phyloP scores from a whole-genome alignment of 2,113 vertebrate species.

The Poecile atricapillus region DNA sequence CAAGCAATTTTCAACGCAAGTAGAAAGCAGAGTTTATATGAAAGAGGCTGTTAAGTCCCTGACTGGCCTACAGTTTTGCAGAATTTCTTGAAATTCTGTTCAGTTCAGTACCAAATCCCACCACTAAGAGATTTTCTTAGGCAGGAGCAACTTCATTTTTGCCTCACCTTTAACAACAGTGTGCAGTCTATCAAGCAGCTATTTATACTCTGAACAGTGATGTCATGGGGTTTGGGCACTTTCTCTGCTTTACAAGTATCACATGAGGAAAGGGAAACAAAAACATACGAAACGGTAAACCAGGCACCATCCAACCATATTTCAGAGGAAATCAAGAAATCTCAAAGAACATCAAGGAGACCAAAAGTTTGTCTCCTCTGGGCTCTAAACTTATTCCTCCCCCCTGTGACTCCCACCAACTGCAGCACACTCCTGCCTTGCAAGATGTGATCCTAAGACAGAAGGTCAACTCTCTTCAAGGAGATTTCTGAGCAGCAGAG shows the following conservation, averaged over 20 bases:
- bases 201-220: not conserved
- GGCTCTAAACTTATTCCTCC: not conserved
- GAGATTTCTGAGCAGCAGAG: not conserved
- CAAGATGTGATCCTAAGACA: fast-evolving
- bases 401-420: not conserved
- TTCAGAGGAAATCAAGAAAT: not conserved
- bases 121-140: not conserved
- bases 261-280: not conserved
- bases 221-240: not conserved
- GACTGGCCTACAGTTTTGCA: not conserved
- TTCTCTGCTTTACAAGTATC: not conserved
- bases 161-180: not conserved
- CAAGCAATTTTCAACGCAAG: not conserved
- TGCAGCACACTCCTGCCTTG: not conserved
- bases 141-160: not conserved
- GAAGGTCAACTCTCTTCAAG: not conserved
- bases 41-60: not conserved
- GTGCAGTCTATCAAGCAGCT: not conserved
- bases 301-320: not conserved
- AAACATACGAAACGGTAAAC: not conserved
- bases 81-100: not conserved
- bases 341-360: not conserved
- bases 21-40: not conserved
- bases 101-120: not conserved
- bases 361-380: not conserved